Conservation (phyloP, 2,888 invertebrate genomes). For the Rosalia funebris region DNA sequence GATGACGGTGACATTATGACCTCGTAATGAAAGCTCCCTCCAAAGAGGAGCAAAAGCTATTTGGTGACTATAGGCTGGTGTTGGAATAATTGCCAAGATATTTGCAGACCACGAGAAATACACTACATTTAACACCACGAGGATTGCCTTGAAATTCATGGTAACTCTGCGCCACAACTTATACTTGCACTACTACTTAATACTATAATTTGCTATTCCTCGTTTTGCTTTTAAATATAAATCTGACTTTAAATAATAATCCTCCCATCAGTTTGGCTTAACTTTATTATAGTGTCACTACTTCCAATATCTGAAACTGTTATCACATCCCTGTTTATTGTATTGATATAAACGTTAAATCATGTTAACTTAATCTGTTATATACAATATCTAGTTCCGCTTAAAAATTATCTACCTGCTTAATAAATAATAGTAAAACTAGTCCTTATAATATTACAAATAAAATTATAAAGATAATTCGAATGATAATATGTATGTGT, state of each 20-base stretch:
- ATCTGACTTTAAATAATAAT: not conserved
- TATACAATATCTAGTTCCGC: too few relatives aligned
- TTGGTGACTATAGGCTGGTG: slow-evolving; percentile 11
- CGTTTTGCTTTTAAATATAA: not conserved
- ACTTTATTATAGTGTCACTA: too few relatives aligned
- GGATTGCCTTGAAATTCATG: too few relatives aligned
- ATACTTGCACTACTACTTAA: not conserved
- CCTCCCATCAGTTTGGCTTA: not conserved
- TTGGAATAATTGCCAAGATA: slow-evolving; percentile 2
- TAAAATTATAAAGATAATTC: too few relatives aligned
- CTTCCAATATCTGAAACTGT: too few relatives aligned
- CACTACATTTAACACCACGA: not conserved
- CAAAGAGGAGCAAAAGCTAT: slow-evolving; percentile 6
- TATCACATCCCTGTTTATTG: too few relatives aligned
- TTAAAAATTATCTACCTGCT: too few relatives aligned
- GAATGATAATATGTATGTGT: too few relatives aligned
- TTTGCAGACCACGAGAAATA: not conserved
- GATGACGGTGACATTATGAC: slow-evolving; percentile 13
- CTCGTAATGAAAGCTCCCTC: slow-evolving; percentile 11
- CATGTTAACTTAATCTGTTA: too few relatives aligned
- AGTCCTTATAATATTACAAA: too few relatives aligned
- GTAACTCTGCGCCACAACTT: not conserved
- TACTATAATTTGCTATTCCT: not conserved
- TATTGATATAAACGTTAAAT: too few relatives aligned
- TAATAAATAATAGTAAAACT: too few relatives aligned